Conservation (phyloP, 2,888 invertebrate genomes). For the Drosophila subquinaria region DNA sequence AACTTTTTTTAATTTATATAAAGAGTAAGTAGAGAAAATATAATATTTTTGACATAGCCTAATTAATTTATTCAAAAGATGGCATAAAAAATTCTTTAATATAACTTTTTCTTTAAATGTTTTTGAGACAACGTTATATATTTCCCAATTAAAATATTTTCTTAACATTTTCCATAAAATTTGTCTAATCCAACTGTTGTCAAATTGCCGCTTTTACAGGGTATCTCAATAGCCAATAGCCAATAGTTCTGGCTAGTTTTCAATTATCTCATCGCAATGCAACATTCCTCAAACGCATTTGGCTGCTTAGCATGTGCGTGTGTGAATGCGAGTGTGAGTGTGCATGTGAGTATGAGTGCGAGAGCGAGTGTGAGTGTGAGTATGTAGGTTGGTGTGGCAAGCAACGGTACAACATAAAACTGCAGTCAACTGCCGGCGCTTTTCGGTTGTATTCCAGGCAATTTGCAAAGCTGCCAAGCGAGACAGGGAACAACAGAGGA, state of each 20-base stretch:
- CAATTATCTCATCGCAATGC: constrained; percentile 68
- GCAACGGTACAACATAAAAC: constrained; percentile 65
- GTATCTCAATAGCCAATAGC: constrained; percentile 8
- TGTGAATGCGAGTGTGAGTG: constrained; percentile 13
- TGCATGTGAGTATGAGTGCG: constrained; percentile 29
- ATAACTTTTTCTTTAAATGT: too few relatives aligned
- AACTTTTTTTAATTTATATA: too few relatives aligned
- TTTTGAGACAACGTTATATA: too few relatives aligned
- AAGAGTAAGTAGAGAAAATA: too few relatives aligned
- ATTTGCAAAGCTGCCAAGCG: constrained; percentile 60
- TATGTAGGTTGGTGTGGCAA: constrained; percentile 80
- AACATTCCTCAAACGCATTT: constrained; percentile 70
- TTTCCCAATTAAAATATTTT: too few relatives aligned
- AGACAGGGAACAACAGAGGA: too few relatives aligned
- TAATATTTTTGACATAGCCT: too few relatives aligned
- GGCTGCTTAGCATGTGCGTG: constrained; percentile 58
- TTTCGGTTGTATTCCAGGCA: constrained; percentile 57
- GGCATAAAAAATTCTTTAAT: too few relatives aligned
- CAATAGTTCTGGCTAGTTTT: constrained; percentile 38
- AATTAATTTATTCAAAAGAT: too few relatives aligned
- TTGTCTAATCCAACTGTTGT: not conserved
- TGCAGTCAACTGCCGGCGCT: constrained; percentile 52
- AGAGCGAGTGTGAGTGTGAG: constrained; percentile 34
- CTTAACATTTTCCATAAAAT: too few relatives aligned
- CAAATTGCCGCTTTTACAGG: constrained; percentile 13